Percentiles rank a stretch among this genome's conserved stretches.
Conservation (phyloP, 2,888 invertebrate species). For the Elysia crispata region DNA sequence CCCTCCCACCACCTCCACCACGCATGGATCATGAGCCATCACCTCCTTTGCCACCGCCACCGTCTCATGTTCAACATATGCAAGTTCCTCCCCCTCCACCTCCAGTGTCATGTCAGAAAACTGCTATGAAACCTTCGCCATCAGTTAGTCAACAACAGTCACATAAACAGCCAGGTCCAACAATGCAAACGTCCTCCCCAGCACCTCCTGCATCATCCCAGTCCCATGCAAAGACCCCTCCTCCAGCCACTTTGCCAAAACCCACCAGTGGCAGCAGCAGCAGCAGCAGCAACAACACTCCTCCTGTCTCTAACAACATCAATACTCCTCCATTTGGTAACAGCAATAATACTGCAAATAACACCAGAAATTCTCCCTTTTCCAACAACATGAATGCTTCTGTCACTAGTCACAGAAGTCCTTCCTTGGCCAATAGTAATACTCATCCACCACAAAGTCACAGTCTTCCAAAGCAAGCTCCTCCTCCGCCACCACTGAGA, state of each 20-base stretch:
- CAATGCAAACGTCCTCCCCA: constrained; percentile 29
- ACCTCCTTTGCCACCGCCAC: constrained; percentile 52
- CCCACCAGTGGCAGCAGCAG: constrained; percentile 34
- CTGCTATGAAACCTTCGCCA: constrained; percentile 23
- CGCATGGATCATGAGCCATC: constrained; percentile 36
- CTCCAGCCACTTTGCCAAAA: constrained; percentile 52
- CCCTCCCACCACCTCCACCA: constrained; percentile 16
- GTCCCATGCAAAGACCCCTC: constrained; percentile 40
- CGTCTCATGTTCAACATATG: constrained; percentile 37
- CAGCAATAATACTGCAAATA: background rate
- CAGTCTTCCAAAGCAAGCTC: constrained; percentile 44
- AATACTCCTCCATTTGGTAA: background rate
- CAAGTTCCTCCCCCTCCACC: constrained; percentile 51
- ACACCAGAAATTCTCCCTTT: constrained; percentile 6
- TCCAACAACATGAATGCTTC: background rate
- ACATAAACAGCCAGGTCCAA: background rate
- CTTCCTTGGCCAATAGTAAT: constrained; percentile 10
- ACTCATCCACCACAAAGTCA: constrained; percentile 46
- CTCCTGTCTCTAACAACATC: constrained; percentile 29
- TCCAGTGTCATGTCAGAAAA: constrained; percentile 24
- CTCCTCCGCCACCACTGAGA: constrained; percentile 52
- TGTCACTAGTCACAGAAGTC: background rate
- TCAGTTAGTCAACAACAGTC: constrained; percentile 15
- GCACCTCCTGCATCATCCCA: constrained; percentile 29
- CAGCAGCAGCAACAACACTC: constrained; percentile 36